Percentiles rank a stretch among this genome's conserved stretches.
phyloP scores from a whole-genome alignment of 2,888 invertebrate species.

The Subacronicta megacephala region DNA sequence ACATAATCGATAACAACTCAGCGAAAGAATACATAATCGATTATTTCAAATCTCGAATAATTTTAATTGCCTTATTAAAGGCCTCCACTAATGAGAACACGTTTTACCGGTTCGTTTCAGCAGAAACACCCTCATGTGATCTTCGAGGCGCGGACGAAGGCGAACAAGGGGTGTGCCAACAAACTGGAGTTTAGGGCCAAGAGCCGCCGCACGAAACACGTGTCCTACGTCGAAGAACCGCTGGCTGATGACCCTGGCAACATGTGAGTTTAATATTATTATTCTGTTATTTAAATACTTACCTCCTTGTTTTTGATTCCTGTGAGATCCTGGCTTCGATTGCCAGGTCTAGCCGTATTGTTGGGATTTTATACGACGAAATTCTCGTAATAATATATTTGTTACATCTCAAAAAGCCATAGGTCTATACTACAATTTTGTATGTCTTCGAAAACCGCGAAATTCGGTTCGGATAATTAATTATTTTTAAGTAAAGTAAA shows the following conservation, averaged over 20 bases:
- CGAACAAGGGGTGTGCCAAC: constrained; percentile 97
- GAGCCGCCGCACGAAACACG: constrained; percentile 91
- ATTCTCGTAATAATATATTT: too few relatives aligned
- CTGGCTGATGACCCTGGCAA: constrained; percentile 77
- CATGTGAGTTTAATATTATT: constrained; percentile 68
- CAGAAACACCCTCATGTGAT: constrained; percentile 99
- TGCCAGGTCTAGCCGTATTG: too few relatives aligned
- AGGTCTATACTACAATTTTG: too few relatives aligned
- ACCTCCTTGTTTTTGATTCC: too few relatives aligned
- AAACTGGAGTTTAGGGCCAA: constrained; percentile 93
- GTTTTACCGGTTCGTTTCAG: constrained; percentile 91
- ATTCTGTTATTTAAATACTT: neutral
- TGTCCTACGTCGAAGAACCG: constrained; percentile 78
- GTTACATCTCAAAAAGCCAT: too few relatives aligned
- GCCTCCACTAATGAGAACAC: constrained; percentile 55
- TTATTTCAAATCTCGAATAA: neutral
- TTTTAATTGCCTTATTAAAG: neutral
- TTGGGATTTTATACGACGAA: too few relatives aligned
- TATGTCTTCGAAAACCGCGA: too few relatives aligned
- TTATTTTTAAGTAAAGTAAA: too few relatives aligned
- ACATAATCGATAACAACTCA: too few relatives aligned
- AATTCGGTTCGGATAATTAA: too few relatives aligned
- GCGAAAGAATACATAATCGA: too few relatives aligned
- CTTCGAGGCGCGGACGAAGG: constrained; percentile 97
- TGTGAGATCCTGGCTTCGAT: too few relatives aligned